phyloP scores from a whole-genome alignment of 2,113 vertebrate species.

The Leptobrachium leishanense region DNA sequence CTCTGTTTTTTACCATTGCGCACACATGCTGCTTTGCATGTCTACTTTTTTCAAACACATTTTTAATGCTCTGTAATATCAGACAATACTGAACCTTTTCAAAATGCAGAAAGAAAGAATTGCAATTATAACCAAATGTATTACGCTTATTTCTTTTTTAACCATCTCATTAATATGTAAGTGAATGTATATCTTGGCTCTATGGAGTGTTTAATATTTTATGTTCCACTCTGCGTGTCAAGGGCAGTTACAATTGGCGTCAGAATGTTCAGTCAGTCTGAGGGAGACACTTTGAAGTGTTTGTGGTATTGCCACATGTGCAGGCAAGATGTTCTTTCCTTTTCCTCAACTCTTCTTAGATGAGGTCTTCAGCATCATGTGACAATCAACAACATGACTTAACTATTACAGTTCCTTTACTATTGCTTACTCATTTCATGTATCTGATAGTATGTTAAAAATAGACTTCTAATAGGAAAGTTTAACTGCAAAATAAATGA shows the following conservation, averaged over 20 bases:
- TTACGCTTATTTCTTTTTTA: too few relatives aligned
- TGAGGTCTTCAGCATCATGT: constrained; percentile 85
- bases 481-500: too few relatives aligned
- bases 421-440: not conserved
- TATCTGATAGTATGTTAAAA: too few relatives aligned
- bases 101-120: too few relatives aligned
- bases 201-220: constrained; percentile 88
- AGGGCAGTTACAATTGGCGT: constrained; percentile 97
- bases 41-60: too few relatives aligned
- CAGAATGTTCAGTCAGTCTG: constrained; percentile 92
- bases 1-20: too few relatives aligned
- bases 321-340: constrained; percentile 88
- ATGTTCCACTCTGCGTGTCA: constrained; percentile 96
- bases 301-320: constrained; percentile 95
- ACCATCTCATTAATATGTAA: not conserved
- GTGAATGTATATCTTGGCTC: constrained; percentile 52
- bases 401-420: constrained; percentile 68
- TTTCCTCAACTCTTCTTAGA: constrained; percentile 64
- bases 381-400: constrained; percentile 86
- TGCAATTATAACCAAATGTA: too few relatives aligned
- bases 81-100: too few relatives aligned
- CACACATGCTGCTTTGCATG: too few relatives aligned
- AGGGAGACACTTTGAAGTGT: constrained; percentile 95
- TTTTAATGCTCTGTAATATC: too few relatives aligned
- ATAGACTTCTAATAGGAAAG: too few relatives aligned